A percentile compares a stretch with the other conserved stretches of the same genome.
These are phyloP conservation scores for Atrina japonica DNA, from an alignment of 2,888 invertebrate species.

Conservation along the genomic window DNA sequence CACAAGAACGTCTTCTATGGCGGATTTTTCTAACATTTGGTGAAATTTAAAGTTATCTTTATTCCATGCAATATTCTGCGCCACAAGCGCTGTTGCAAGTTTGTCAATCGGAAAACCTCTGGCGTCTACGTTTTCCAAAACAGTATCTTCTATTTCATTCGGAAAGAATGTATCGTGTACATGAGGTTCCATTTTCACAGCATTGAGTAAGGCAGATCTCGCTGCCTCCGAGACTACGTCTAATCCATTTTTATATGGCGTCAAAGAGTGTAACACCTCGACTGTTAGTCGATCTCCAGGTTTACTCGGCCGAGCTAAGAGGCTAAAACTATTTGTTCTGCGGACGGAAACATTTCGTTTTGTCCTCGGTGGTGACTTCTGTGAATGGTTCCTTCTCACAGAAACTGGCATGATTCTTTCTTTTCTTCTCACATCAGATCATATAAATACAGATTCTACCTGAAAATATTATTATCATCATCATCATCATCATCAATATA, in stretches of 20 bases:
- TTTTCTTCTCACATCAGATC: too few relatives aligned
- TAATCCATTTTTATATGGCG: slow-evolving; percentile 66
- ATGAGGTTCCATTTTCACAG: slow-evolving; percentile 65
- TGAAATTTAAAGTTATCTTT: slow-evolving; percentile 73
- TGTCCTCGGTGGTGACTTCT: slow-evolving; percentile 22
- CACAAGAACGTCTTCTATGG: slow-evolving; percentile 61
- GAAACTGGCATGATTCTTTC: slow-evolving; percentile 15
- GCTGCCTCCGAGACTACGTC: slow-evolving; percentile 72
- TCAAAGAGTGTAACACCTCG: slow-evolving; percentile 67
- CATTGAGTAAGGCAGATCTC: slow-evolving; percentile 70
- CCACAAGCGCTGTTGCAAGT: slow-evolving; percentile 67
- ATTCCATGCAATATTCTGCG: slow-evolving; percentile 66
- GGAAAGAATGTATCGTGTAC: slow-evolving; percentile 75
- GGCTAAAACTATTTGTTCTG: slow-evolving; percentile 39
- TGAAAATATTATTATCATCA: too few relatives aligned
- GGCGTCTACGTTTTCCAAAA: slow-evolving; percentile 53
- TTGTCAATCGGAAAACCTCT: slow-evolving; percentile 71
- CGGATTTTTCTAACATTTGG: slow-evolving; percentile 65
- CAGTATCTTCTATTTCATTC: slow-evolving; percentile 56
- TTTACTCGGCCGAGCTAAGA: slow-evolving; percentile 34
- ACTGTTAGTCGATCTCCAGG: slow-evolving; percentile 56
- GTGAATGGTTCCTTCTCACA: slow-evolving; percentile 24
- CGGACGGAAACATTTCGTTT: slow-evolving; percentile 26
- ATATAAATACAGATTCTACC: too few relatives aligned
- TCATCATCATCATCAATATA: too few relatives aligned